Evolutionary conservation across 2,888 invertebrate genomes (phyloP).

Genomic region (Alloplasta piceator): DNA sequence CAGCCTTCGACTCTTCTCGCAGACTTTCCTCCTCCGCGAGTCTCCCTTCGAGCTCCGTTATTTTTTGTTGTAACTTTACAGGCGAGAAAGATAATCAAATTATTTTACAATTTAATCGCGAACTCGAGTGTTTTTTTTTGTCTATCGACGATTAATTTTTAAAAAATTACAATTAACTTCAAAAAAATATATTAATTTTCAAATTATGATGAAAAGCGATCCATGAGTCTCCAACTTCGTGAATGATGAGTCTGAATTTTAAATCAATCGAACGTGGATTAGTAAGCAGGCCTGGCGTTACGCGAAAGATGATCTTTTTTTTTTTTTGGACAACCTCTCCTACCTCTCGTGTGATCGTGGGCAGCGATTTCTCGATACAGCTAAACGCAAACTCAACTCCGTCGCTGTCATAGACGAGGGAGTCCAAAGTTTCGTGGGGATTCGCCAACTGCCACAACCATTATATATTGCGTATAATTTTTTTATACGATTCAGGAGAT

Average conservation of each 20-base stretch:
- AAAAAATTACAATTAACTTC: slow-evolving; percentile 57
- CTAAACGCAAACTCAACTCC: slow-evolving; percentile 87
- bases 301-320: slow-evolving; percentile 27
- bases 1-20: slow-evolving; percentile 71
- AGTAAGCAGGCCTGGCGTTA: slow-evolving; percentile 49
- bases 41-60: slow-evolving; percentile 84
- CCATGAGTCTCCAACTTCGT: not conserved
- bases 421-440: slow-evolving; percentile 64
- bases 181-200: slow-evolving; percentile 33
- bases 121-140: no score
- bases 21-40: slow-evolving; percentile 80
- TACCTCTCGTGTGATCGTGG: slow-evolving; percentile 88
- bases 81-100: no score
- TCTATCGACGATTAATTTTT: no score
- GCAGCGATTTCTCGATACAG: slow-evolving; percentile 89
- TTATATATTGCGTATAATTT: slow-evolving; percentile 14
- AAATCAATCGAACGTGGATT: not conserved
- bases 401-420: slow-evolving; percentile 74
- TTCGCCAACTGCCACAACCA: slow-evolving; percentile 63
- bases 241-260: not conserved
- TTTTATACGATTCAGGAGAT: slow-evolving; percentile 36
- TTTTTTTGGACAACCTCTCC: slow-evolving; percentile 61
- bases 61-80: slow-evolving; percentile 84
- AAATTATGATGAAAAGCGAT: slow-evolving; percentile 2
- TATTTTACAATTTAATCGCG: no score